phyloP scores from a whole-genome alignment of 1,140 invertebrate species.

The Drosophila sp. region DNA sequence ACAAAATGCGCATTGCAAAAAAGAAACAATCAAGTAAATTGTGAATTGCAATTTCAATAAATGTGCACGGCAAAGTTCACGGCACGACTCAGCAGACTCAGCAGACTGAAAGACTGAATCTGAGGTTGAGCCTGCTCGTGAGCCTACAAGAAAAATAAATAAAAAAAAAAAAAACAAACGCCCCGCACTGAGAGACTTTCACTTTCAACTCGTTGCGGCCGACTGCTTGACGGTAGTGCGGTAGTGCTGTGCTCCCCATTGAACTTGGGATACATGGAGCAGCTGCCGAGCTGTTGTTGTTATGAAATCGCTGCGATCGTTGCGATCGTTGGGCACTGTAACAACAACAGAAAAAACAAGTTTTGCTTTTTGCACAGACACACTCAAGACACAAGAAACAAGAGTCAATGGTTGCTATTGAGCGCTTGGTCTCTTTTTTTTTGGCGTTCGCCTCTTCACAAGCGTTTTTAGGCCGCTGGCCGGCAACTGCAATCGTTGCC shows the following conservation, averaged over 20 bases:
- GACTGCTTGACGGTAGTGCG: slow-evolving; percentile 35
- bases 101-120: background rate
- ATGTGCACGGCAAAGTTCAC: slow-evolving; percentile 66
- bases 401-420: slow-evolving; percentile 62
- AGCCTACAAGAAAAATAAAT: slow-evolving; percentile 23
- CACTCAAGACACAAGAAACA: slow-evolving; percentile 5
- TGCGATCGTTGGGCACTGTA: slow-evolving; percentile 53
- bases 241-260: slow-evolving; percentile 4
- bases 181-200: slow-evolving; percentile 59
- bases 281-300: slow-evolving; percentile 36
- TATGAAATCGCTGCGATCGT: slow-evolving; percentile 62
- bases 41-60: slow-evolving; percentile 74
- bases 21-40: slow-evolving; percentile 70
- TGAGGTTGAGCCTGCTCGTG: slow-evolving; percentile 35
- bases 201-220: slow-evolving; percentile 63
- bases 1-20: slow-evolving; percentile 46
- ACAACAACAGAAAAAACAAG: slow-evolving; percentile 53
- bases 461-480: slow-evolving; percentile 68
- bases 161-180: slow-evolving; percentile 22
- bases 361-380: slow-evolving; percentile 59
- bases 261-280: background rate
- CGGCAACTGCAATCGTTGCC: slow-evolving; percentile 31
- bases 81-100: slow-evolving; percentile 20
- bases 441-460: slow-evolving; percentile 31
- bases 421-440: slow-evolving; percentile 62